phyloP scores from a whole-genome alignment of 2,888 invertebrate genomes.

The Melanargia galathea region DNA sequence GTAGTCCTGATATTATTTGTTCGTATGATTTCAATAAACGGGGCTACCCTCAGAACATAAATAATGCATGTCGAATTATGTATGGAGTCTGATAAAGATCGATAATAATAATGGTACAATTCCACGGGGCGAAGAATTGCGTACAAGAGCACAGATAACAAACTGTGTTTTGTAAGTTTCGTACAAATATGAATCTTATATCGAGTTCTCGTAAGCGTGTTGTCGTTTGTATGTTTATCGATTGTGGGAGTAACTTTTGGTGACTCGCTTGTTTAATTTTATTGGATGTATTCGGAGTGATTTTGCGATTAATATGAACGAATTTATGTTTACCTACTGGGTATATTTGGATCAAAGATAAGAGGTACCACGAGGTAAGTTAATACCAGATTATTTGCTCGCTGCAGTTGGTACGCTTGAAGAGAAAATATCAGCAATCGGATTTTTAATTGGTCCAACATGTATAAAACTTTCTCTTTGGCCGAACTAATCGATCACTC shows the following conservation, averaged over 20 bases:
- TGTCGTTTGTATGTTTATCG: slow-evolving; percentile 5
- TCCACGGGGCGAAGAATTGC: slow-evolving; percentile 45
- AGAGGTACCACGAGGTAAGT: too few species aligned
- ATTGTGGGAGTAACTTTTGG: background rate
- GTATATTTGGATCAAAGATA: background rate
- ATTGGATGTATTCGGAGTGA: slow-evolving; percentile 18
- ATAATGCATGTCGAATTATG: slow-evolving; percentile 78
- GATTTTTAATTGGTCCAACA: slow-evolving; percentile 6
- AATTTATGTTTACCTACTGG: background rate
- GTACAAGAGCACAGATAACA: slow-evolving; percentile 23
- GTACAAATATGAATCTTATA: slow-evolving; percentile 18
- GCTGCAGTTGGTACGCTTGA: background rate
- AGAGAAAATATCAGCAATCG: background rate
- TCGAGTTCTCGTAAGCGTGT: background rate
- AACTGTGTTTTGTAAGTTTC: slow-evolving; percentile 2
- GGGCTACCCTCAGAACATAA: slow-evolving; percentile 67
- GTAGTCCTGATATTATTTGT: slow-evolving; percentile 52
- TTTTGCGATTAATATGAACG: slow-evolving; percentile 11
- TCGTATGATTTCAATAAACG: slow-evolving; percentile 75
- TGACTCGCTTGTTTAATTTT: slow-evolving; percentile 1
- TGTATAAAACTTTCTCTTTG: slow-evolving; percentile 36
- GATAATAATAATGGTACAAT: slow-evolving; percentile 49
- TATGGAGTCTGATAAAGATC: slow-evolving; percentile 45
- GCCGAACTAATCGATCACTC: slow-evolving; percentile 35
- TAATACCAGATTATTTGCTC: background rate